Base-by-base conservation (phyloP, 2,113 vertebrate species). In the Corapipo altera region DNA sequence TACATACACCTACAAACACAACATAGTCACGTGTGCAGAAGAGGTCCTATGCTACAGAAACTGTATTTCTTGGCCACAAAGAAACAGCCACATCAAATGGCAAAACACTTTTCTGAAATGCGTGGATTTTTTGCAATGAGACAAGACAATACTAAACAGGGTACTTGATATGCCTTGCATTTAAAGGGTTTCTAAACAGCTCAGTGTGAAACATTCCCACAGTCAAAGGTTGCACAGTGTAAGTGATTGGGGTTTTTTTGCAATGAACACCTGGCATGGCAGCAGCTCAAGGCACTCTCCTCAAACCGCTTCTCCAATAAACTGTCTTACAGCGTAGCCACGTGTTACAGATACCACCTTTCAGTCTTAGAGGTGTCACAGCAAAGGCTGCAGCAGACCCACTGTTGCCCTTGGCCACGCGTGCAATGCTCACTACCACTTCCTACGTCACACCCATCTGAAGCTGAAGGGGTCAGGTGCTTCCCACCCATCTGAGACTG, bases 341-440 rank as follows among this genome's bases (percentile, higher is more conserved):
- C 0, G 2, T 8, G 13, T 16, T 51, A 35, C 39, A n/a, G 44
- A 17, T 2, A 9, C 12, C 0, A 1, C 27, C n/a, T 65, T 73
- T 48, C 32, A 11, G 74, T 30, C 39, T 30, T n/a, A 9, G 32
- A 62, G 46, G n/a, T 0, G 0, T 0, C 17, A 5, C 32, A 24
- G 26, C 30, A 33, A 74, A 82, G 51, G 33, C 49, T 24, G 18
- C 44, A 66, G 72, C 44, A 61, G 66, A 41, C 9, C 39, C 4
- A 4, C 10, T 0, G 4, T 35, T 59, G 28, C 27, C 37, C 48
- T n/a, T 2, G 12, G 79, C 8, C 37, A 27, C 10, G 10, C 0
- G 1, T 8, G 5, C 7, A 16, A 11, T 5, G 65, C 21, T 37
- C n/a, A 24, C 24, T 1, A 2, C 15, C 13, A 5, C 33, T 5